A percentile compares a stretch with the other conserved stretches of the same genome.
Evolutionary conservation across 2,888 invertebrate genomes (phyloP).

Genomic region (Amphipyra tragopoginis): DNA sequence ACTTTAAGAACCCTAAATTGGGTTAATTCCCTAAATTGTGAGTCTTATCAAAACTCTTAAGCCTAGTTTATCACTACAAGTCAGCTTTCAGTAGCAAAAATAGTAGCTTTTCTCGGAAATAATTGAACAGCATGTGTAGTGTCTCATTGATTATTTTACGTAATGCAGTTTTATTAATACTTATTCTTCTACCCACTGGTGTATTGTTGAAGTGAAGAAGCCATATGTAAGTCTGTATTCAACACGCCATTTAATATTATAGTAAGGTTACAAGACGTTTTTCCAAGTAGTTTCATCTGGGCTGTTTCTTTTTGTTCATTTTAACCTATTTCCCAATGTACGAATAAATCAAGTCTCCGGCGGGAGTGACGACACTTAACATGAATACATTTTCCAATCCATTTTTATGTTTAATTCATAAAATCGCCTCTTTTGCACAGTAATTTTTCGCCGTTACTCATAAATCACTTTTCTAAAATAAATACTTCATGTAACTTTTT

Average conservation of each 20-base stretch:
- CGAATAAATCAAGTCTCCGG: conserved; percentile 65
- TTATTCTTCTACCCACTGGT: not conserved
- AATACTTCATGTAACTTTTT: conserved; percentile 12
- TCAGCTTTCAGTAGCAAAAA: conserved; percentile 15
- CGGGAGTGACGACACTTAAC: conserved; percentile 55
- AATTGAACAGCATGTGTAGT: not conserved
- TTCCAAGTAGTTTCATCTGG: conserved; percentile 13
- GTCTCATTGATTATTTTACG: too few species aligned
- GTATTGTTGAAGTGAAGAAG: conserved; percentile 9
- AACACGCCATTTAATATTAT: conserved; percentile 20
- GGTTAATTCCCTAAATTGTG: conserved; percentile 32
- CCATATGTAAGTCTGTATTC: conserved; percentile 20
- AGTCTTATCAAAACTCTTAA: conserved; percentile 24
- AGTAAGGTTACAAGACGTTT: conserved; percentile 11
- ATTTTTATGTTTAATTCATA: conserved; percentile 71
- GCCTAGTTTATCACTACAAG: conserved; percentile 19
- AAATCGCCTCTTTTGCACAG: conserved; percentile 39
- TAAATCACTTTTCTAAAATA: conserved; percentile 31
- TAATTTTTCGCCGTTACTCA: conserved; percentile 38
- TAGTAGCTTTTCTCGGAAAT: not conserved
- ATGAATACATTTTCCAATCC: conserved; percentile 68
- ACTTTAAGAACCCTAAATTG: conserved; percentile 27
- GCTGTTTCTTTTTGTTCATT: conserved; percentile 34
- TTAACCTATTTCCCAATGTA: conserved; percentile 60
- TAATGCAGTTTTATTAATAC: conserved; percentile 6